phyloP scores from a whole-genome alignment of 2,113 vertebrate genomes.

The Bagarius yarrelli region DNA sequence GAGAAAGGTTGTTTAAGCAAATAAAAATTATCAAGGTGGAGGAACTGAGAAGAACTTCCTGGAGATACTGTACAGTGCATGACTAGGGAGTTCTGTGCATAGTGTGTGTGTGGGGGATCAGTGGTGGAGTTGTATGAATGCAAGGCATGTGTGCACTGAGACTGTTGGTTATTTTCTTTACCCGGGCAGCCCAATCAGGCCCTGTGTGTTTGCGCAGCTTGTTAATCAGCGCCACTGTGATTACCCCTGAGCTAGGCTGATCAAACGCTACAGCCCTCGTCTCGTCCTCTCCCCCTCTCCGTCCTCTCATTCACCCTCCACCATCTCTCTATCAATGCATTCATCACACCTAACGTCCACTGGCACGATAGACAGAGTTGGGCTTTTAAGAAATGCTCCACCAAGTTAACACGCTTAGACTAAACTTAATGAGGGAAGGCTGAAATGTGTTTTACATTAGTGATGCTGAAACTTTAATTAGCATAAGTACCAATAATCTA shows the following conservation, averaged over 20 bases:
- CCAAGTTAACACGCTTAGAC: background rate
- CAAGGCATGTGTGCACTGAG: constrained; percentile 48
- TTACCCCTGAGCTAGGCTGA: constrained; percentile 55
- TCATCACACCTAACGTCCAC: constrained; percentile 26
- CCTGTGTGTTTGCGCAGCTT: constrained; percentile 59
- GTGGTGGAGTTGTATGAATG: constrained; percentile 31
- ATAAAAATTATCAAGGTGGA: constrained; percentile 14
- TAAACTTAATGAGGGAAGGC: background rate
- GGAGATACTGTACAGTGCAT: constrained; percentile 19
- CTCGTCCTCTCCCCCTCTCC: constrained; percentile 6
- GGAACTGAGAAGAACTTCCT: constrained; percentile 14
- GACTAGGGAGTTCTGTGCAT: constrained; percentile 15
- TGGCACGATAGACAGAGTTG: background rate
- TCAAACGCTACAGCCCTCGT: constrained; percentile 48
- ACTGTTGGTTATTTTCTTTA: constrained; percentile 60
- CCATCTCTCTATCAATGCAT: constrained; percentile 24
- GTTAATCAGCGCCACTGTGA: constrained; percentile 59
- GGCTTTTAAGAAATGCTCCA: constrained; percentile 24
- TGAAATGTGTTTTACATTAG: background rate
- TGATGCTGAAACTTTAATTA: too few species aligned
- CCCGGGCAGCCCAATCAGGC: constrained; percentile 55
- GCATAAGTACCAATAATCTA: too few species aligned
- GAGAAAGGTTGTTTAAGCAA: constrained; percentile 17
- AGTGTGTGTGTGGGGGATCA: constrained; percentile 27
- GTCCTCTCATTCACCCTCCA: constrained; percentile 22